Evolutionary conservation across 2,797 vertebrate species (phyloP), one percentile per base, ranked within the genome.

Genomic region (Cossypha dichroa): DNA sequence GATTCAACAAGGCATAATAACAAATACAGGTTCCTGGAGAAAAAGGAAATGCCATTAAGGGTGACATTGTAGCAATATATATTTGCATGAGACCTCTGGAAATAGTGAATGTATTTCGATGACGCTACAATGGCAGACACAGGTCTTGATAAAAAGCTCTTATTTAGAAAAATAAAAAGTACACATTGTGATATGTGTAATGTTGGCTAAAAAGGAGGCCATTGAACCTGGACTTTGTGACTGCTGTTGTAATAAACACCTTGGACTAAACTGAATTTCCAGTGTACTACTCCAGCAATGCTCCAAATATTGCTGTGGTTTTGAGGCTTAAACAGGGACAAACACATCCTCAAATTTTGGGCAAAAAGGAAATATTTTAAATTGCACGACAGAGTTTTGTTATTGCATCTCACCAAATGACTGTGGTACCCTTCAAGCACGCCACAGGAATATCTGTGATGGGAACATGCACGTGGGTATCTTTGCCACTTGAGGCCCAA

Each of bases 401-500:
- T 5, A 10, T n/a, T 93, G 51, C 5, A 3, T 75, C 19, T 60
- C 51, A 38, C 11, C 63, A 29, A 45, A 41, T 0, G 0, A 49
- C 33, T 2, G 1, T 1, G 2, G 19, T 64, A 59, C 28, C 21
- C 13, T 85, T 70, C 6, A 82, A 33, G 38, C 8, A 19, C 2
- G 0, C 18, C 20, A 8, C 25, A 67, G 58, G 68, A 48, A 5
- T 48, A 23, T 45, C 34, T 67, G 38, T 60, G 68, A 16, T 11
- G 26, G 41, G 38, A 79, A 23, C n/a, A 16, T 5, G 17, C 3
- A 2, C 2, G 0, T 38, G 20, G 36, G 13, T 40, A 3, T 41
- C 62, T 66, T 60, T 85, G 83, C 62, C 19, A 22, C 0, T 1
- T 26, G 72, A 28, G 29, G 29, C 36, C 36, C 28, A 18, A 43